Base-by-base conservation (phyloP, 2,113 vertebrate genomes). In the Falcunculus frontatus region DNA sequence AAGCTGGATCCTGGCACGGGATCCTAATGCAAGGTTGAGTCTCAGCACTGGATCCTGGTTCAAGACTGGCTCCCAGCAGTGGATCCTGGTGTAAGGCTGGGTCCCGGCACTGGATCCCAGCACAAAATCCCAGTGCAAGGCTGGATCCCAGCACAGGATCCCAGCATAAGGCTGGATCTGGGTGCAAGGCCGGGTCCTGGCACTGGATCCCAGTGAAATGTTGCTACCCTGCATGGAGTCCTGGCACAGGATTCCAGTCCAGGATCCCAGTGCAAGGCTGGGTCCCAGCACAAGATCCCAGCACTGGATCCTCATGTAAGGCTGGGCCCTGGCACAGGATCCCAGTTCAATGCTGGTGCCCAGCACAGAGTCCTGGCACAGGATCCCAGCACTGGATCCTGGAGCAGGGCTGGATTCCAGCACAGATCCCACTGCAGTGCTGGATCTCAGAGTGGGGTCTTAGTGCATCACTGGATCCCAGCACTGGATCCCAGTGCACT, bases 351-450 rank as follows among this genome's bases (percentile, higher is more conserved):
- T 30, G 26, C 26, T 80, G 62, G 37, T 21, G 21, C 59, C 59
- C 21, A 8, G 55, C 25, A 35, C 70, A 59, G 21, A 41, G 23
- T 20, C 52, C 41, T 44, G 53, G 39, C 12, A 18, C 13, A 7
- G 19, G 76, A 65, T 37, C 21, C 68, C 13, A 42, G 75, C 35
- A 3, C 75, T n/a, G 37, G 37, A 64, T 64, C 37, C 41, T 53
- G 32, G 18, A 22, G 76, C 30, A 33, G 16, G 4, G 27, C 59
- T 59, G 39, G 68, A 16, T 41, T 9, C 39, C 59, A 52, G 64
- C 18, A 4, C 11, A 8, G 56, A 16, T 35, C 50, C n/a, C 8
- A 2, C 42, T 33, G 21, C 67, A 25, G 13, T 9, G 18, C 0
- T 76, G 74, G 75, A 14, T 52, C 56, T 53, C 64, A 55, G 52